phyloP scores from a whole-genome alignment of 2,888 invertebrate species.

The Nomada ruficornis region DNA sequence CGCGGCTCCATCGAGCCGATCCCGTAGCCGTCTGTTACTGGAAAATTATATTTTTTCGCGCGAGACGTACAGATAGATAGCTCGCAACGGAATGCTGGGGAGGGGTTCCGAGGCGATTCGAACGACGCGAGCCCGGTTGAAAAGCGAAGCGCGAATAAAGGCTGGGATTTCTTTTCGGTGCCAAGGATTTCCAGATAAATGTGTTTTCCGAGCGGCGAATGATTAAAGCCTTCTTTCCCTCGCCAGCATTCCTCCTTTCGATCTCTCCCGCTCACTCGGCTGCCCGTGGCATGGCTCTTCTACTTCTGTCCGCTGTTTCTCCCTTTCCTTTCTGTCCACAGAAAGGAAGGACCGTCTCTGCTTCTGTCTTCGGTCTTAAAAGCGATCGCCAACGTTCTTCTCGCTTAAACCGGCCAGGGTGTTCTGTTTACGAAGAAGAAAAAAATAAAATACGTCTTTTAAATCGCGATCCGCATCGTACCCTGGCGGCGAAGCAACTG shows the following conservation, averaged over 20 bases:
- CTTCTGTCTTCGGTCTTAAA: slow-evolving; percentile 56
- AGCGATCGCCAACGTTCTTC: slow-evolving; percentile 65
- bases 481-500: slow-evolving; percentile 47
- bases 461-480: slow-evolving; percentile 67
- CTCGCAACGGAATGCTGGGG: neutral
- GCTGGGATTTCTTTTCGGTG: slow-evolving; percentile 63
- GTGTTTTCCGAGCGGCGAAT: slow-evolving; percentile 69
- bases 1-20: neutral
- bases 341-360: no score
- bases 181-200: slow-evolving; percentile 68
- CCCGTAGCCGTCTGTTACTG: no score
- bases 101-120: slow-evolving; percentile 11
- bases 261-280: neutral
- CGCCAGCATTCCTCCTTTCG: neutral
- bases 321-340: slow-evolving; percentile 6
- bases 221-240: slow-evolving; percentile 64
- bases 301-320: neutral
- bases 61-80: neutral
- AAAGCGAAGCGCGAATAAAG: slow-evolving; percentile 55
- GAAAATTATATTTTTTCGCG: neutral
- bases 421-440: slow-evolving; percentile 39
- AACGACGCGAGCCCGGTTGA: slow-evolving; percentile 11
- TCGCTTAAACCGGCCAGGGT: slow-evolving; percentile 52
- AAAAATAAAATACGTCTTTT: slow-evolving; percentile 64
- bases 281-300: neutral